A percentile compares a stretch with the other conserved stretches of the same genome.
These are phyloP conservation scores for Penaeus chinensis DNA, from an alignment of 1,140 invertebrate species.

Conservation along the genomic window DNA sequence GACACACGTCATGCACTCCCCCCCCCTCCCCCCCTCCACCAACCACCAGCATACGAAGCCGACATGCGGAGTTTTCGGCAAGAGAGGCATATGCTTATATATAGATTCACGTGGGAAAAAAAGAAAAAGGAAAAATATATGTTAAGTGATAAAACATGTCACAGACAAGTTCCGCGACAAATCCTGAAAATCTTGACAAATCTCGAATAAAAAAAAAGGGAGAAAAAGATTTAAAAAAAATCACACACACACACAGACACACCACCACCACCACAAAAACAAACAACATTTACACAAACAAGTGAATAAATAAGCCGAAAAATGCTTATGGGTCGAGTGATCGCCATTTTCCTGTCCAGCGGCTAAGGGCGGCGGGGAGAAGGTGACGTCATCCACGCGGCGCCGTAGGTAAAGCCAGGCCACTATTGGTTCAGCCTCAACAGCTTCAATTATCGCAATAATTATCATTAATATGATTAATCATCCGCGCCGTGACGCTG, in stretches of 20 bases:
- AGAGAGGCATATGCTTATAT: not conserved
- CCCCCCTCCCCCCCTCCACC: too few species aligned
- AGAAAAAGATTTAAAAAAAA: not conserved
- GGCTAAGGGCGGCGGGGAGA: not conserved
- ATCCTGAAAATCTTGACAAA: too few species aligned
- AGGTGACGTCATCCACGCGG: not conserved
- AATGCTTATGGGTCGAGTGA: not conserved
- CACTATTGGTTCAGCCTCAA: not conserved
- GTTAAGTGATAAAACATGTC: too few species aligned
- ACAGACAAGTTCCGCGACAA: too few species aligned
- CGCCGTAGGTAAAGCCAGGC: not conserved
- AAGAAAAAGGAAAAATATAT: too few species aligned
- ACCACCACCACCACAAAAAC: not conserved
- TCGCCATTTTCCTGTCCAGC: too few species aligned
- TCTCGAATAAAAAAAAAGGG: too few species aligned
- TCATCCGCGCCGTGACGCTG: not conserved
- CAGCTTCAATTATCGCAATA: conserved; percentile 18
- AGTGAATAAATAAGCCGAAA: not conserved
- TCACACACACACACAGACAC: conserved; percentile 1
- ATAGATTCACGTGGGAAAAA: not conserved
- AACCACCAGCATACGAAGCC: too few species aligned
- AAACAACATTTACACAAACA: not conserved
- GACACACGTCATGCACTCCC: too few species aligned
- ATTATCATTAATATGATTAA: conserved; percentile 24
- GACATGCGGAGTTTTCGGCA: too few species aligned